Evolutionary conservation across 2,113 vertebrate species (phyloP).

Genomic region (Anser cygnoides): DNA sequence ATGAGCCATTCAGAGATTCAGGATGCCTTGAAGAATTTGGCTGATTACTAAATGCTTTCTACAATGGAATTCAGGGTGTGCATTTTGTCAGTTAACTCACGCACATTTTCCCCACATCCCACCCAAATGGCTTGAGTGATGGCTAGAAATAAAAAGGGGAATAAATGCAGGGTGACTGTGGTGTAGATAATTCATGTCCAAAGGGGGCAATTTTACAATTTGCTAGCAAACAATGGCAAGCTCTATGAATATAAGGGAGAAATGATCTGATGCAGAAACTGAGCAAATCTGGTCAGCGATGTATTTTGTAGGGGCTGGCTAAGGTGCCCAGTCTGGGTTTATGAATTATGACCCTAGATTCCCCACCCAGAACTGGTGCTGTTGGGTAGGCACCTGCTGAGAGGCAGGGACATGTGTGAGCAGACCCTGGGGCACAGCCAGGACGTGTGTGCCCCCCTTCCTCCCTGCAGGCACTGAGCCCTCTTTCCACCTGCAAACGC

Average conservation of each 20-base stretch:
- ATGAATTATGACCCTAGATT: fast-evolving
- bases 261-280: background rate
- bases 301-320: background rate
- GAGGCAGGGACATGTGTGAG: background rate
- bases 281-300: background rate
- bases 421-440: background rate
- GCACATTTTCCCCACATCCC: background rate
- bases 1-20: background rate
- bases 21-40: background rate
- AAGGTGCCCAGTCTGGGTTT: background rate
- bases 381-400: background rate
- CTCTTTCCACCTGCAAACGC: background rate
- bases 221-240: background rate
- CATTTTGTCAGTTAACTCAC: background rate
- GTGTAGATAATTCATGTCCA: background rate
- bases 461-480: background rate
- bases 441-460: fast-evolving
- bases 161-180: background rate
- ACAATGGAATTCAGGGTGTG: background rate
- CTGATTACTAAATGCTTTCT: background rate
- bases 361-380: background rate
- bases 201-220: background rate
- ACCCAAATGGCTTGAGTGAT: background rate
- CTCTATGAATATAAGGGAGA: background rate
- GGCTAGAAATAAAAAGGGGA: background rate